Conservation (phyloP, 2,888 invertebrate genomes). For the Tipula vernalis region DNA sequence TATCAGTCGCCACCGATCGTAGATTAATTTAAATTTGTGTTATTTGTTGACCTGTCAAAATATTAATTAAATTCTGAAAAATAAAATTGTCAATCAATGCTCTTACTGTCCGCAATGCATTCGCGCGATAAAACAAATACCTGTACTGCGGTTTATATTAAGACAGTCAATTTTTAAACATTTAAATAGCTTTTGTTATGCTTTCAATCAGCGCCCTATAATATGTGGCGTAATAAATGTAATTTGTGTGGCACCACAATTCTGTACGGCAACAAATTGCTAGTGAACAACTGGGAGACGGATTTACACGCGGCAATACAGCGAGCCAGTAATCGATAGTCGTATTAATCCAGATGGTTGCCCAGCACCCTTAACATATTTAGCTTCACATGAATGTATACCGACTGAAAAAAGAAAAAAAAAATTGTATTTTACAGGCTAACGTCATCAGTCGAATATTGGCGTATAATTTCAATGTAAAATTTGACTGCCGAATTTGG, state of each 20-base stretch:
- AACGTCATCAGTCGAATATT: constrained; percentile 22
- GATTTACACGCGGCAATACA: constrained; percentile 23
- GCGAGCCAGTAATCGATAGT: constrained; percentile 36
- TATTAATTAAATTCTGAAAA: not conserved
- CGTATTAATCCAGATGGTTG: constrained; percentile 52
- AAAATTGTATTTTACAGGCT: not conserved
- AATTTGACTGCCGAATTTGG: constrained; percentile 43
- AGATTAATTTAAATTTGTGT: not conserved
- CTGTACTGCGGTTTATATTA: not conserved
- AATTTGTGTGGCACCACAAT: not conserved
- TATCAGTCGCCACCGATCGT: not conserved
- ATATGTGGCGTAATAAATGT: not conserved
- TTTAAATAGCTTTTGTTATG: not conserved
- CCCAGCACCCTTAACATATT: constrained; percentile 51
- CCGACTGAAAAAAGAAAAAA: constrained; percentile 41
- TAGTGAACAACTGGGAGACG: constrained; percentile 22
- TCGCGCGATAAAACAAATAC: not conserved
- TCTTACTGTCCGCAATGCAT: not conserved
- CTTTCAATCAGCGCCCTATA: not conserved
- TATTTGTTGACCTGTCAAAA: not conserved
- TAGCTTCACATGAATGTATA: constrained; percentile 58
- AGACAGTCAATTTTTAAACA: not conserved
- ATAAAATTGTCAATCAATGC: not conserved
- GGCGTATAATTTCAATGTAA: constrained; percentile 42
- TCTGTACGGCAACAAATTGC: constrained; percentile 16